Conservation (phyloP, 92 coral and sea anemone genomes). For the Porites divaricata region DNA sequence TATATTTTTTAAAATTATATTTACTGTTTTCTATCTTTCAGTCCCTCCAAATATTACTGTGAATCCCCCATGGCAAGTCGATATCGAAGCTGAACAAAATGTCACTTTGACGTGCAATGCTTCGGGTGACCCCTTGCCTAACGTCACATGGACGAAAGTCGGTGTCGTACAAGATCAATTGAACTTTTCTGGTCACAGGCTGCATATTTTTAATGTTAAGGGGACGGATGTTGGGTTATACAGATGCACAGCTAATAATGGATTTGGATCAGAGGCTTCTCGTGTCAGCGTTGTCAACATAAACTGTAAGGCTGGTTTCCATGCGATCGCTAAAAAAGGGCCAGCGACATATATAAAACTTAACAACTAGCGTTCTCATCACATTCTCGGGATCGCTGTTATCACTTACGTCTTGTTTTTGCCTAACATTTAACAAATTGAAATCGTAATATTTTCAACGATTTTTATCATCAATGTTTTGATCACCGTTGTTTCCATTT, state of each 20-base stretch:
- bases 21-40: background rate
- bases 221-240: slow-evolving; percentile 37
- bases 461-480: too few relatives aligned
- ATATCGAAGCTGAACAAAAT: slow-evolving; percentile 6
- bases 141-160: slow-evolving; percentile 46
- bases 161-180: slow-evolving; percentile 2
- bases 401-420: too few relatives aligned
- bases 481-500: too few relatives aligned
- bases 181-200: background rate
- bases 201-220: slow-evolving; percentile 13
- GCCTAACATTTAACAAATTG: too few relatives aligned
- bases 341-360: too few relatives aligned
- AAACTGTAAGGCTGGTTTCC: slow-evolving; percentile 1
- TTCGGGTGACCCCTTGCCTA: slow-evolving; percentile 57
- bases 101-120: slow-evolving; percentile 45
- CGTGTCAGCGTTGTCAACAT: slow-evolving; percentile 9
- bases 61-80: background rate
- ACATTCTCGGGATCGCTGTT: too few relatives aligned
- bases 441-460: too few relatives aligned
- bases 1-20: too few relatives aligned
- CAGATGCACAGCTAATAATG: slow-evolving; percentile 53
- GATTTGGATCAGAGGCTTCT: slow-evolving; percentile 11
- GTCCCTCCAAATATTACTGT: slow-evolving; percentile 17
- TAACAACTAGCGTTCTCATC: too few relatives aligned
- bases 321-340: too few relatives aligned